phyloP scores from a whole-genome alignment of 1,140 invertebrate species.

The Holotrichia oblita region DNA sequence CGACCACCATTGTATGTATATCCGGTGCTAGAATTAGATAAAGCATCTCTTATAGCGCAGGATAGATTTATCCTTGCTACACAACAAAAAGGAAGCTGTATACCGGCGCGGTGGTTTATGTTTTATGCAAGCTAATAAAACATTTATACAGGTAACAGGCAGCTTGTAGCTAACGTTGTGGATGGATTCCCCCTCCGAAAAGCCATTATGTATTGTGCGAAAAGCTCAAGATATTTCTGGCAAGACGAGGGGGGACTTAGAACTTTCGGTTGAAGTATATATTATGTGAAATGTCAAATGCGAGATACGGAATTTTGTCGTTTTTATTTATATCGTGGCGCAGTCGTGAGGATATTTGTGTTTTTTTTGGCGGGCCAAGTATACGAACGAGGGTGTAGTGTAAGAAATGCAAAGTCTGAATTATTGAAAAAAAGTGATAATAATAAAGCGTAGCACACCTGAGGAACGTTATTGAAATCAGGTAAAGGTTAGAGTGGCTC shows the following conservation, averaged over 20 bases:
- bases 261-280: not conserved
- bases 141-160: not conserved
- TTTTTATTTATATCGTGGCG: not conserved
- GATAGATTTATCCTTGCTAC: too few species aligned
- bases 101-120: not conserved
- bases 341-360: too few species aligned
- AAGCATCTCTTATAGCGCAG: too few species aligned
- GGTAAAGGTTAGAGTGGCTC: too few species aligned
- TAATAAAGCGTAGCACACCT: too few species aligned
- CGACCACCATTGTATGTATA: too few species aligned
- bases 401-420: too few species aligned
- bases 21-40: too few species aligned
- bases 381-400: too few species aligned
- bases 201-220: not conserved
- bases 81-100: not conserved
- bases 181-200: not conserved
- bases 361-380: too few species aligned
- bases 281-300: not conserved
- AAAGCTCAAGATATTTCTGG: not conserved
- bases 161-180: not conserved
- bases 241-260: not conserved
- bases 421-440: too few species aligned
- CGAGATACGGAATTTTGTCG: not conserved
- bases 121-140: constrained; percentile 18
- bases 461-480: too few species aligned